phyloP scores from a whole-genome alignment of 2,888 invertebrate species.

The Homarus gammarus region DNA sequence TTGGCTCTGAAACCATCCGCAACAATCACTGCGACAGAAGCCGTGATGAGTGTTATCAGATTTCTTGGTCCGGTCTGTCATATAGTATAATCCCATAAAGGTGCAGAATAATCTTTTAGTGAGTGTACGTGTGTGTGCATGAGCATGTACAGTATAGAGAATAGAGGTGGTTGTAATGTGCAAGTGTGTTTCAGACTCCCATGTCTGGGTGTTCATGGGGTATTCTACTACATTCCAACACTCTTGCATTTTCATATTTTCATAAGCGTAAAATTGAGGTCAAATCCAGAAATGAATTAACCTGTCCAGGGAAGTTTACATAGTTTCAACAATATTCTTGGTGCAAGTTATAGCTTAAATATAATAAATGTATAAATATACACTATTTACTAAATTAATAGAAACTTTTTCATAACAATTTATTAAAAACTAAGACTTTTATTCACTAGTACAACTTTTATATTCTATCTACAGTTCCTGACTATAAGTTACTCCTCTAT shows the following conservation, averaged over 20 bases:
- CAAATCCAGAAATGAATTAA: background rate
- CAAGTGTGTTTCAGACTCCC: too few species aligned
- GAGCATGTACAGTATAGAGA: too few species aligned
- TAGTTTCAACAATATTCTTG: slow-evolving; percentile 9
- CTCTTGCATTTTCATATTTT: background rate
- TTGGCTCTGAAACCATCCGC: too few species aligned
- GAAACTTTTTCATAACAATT: slow-evolving; percentile 8
- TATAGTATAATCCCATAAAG: too few species aligned
- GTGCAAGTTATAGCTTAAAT: background rate
- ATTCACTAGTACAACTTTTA: background rate
- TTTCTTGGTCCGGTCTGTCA: too few species aligned
- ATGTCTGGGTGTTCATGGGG: background rate
- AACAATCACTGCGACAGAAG: too few species aligned
- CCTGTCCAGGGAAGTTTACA: background rate
- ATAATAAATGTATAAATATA: slow-evolving; percentile 5
- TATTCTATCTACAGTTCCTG: slow-evolving; percentile 12
- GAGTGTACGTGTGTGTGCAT: too few species aligned
- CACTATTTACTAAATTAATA: slow-evolving; percentile 15
- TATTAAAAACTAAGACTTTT: background rate
- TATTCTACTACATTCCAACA: background rate
- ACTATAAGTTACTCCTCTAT: slow-evolving; percentile 12
- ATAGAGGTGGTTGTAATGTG: too few species aligned
- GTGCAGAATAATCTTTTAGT: too few species aligned
- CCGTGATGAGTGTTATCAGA: too few species aligned
- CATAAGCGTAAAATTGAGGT: background rate